Percentiles rank a stretch among this genome's conserved stretches.
These are phyloP conservation scores for Drosophila maculinotata DNA, from an alignment of 2,888 invertebrate species.

Conservation along the genomic window DNA sequence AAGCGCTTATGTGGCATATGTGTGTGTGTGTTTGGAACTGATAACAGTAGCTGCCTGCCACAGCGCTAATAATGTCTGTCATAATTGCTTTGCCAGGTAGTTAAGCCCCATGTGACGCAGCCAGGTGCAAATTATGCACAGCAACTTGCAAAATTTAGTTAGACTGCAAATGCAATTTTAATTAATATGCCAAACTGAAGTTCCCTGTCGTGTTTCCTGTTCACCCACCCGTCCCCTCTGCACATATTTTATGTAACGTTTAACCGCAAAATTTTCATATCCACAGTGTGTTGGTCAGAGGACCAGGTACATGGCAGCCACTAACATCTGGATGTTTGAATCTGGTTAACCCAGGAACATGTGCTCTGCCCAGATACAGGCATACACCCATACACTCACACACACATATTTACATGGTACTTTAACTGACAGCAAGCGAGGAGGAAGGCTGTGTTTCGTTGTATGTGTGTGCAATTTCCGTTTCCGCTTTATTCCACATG, in stretches of 20 bases:
- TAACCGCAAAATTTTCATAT: conserved; percentile 67
- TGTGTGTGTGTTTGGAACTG: conserved; percentile 15
- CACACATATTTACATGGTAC: conserved; percentile 17
- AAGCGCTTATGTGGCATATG: conserved; percentile 25
- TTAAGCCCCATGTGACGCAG: conserved; percentile 4
- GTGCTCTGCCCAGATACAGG: neutral
- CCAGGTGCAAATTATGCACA: conserved; percentile 36
- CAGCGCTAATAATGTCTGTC: conserved; percentile 11
- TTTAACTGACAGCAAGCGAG: conserved; percentile 31
- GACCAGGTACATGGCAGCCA: conserved; percentile 17
- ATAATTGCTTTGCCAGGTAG: conserved; percentile 14
- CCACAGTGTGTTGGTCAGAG: conserved; percentile 29
- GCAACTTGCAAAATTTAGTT: conserved; percentile 37
- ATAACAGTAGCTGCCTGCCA: conserved; percentile 19
- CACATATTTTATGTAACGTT: conserved; percentile 37
- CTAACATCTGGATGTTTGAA: conserved; percentile 48
- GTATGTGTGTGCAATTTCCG: conserved; percentile 65
- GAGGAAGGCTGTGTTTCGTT: conserved; percentile 9
- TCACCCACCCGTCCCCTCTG: neutral
- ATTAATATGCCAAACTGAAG: conserved; percentile 59
- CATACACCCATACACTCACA: conserved; percentile 12
- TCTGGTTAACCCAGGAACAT: conserved; percentile 46
- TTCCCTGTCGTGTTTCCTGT: conserved; percentile 17
- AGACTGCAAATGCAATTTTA: conserved; percentile 63
- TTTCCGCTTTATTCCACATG: conserved; percentile 77